Evolutionary conservation across 2,888 invertebrate species (phyloP).

Genomic region (Emmelina monodactyla): DNA sequence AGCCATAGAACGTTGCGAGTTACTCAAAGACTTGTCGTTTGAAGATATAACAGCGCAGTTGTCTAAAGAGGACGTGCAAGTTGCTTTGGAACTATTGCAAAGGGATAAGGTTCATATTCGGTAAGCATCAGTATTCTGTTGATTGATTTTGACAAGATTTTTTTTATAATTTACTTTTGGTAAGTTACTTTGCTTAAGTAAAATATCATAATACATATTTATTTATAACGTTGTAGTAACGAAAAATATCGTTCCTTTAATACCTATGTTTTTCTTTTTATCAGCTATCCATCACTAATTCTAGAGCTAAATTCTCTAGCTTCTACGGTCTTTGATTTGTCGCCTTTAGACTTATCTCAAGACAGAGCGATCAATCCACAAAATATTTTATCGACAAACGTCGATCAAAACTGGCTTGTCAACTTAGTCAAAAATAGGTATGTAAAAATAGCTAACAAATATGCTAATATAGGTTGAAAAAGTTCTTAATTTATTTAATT

Average conservation of each 20-base stretch:
- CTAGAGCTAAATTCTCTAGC: slow-evolving; percentile 71
- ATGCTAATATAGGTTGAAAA: neutral
- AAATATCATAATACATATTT: too few species aligned
- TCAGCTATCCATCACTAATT: slow-evolving; percentile 65
- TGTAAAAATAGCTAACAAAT: slow-evolving; percentile 5
- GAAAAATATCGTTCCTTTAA: slow-evolving; percentile 2
- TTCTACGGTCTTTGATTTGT: slow-evolving; percentile 68
- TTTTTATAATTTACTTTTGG: too few species aligned
- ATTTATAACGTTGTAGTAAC: too few species aligned
- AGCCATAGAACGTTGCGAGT: slow-evolving; percentile 73
- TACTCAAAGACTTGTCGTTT: slow-evolving; percentile 67
- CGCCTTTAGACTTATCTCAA: slow-evolving; percentile 68
- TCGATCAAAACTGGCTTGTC: slow-evolving; percentile 71
- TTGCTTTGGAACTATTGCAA: slow-evolving; percentile 69
- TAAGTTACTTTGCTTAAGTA: too few species aligned
- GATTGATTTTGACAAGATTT: too few species aligned
- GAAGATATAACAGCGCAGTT: slow-evolving; percentile 72
- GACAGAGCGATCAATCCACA: slow-evolving; percentile 68
- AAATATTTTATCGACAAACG: slow-evolving; percentile 62
- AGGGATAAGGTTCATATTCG: slow-evolving; percentile 67
- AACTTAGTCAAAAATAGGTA: slow-evolving; percentile 68
- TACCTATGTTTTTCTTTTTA: slow-evolving; percentile 14
- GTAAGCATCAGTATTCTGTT: slow-evolving; percentile 32
- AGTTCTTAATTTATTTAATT: slow-evolving; percentile 3
- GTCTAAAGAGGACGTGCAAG: slow-evolving; percentile 72